These are phyloP conservation scores for Zaprionus camerounensis DNA, from an alignment of 1,140 invertebrate genomes.

Conservation along the genomic window DNA sequence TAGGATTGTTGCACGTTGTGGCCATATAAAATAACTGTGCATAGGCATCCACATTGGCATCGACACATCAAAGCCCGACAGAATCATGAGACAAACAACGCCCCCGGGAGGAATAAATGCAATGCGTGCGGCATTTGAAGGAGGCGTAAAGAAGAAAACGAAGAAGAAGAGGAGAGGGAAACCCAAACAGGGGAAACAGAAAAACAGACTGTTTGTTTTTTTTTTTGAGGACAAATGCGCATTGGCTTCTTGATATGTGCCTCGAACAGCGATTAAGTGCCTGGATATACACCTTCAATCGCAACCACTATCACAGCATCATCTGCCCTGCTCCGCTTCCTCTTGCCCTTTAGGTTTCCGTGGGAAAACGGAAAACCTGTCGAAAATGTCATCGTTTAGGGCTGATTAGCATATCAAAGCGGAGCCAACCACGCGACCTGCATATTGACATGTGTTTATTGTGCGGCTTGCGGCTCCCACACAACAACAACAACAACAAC, in stretches of 20 bases:
- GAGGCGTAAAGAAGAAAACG: background rate
- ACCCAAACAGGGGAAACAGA: background rate
- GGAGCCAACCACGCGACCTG: conserved; percentile 60
- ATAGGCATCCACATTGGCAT: conserved; percentile 1
- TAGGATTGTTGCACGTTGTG: conserved; percentile 61
- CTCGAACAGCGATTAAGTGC: conserved; percentile 17
- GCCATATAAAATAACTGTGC: conserved; percentile 59
- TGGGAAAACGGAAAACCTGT: conserved; percentile 79
- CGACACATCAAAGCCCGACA: conserved; percentile 46
- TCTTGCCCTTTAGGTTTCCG: conserved; percentile 44
- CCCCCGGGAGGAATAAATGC: conserved; percentile 51
- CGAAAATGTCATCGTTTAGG: conserved; percentile 75
- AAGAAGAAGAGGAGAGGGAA: background rate
- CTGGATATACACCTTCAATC: background rate
- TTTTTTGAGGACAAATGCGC: background rate
- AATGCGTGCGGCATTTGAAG: conserved; percentile 37
- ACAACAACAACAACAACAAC: conserved; percentile 12
- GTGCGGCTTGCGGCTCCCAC: conserved; percentile 41
- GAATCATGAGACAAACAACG: conserved; percentile 41
- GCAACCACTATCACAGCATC: conserved; percentile 2
- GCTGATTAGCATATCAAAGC: conserved; percentile 80
- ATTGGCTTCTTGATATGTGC: conserved; percentile 7
- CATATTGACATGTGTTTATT: conserved; percentile 79
- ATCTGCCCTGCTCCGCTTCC: background rate
- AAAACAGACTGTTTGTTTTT: conserved; percentile 2